Percentiles rank a stretch among this genome's conserved stretches.
Evolutionary conservation across 2,113 vertebrate genomes (phyloP).

Genomic region (Coturnix japonica): DNA sequence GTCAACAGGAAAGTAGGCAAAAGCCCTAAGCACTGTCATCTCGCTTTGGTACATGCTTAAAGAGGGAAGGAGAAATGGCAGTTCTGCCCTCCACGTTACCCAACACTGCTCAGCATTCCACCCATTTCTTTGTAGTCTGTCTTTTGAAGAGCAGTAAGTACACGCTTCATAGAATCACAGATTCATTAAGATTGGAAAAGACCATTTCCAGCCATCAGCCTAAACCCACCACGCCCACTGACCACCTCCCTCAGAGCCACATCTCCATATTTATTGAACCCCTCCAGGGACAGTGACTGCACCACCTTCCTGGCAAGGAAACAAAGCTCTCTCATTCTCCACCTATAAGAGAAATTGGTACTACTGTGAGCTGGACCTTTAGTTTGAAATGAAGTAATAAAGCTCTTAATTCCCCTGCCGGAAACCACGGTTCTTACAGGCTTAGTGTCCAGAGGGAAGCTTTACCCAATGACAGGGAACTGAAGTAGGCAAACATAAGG

Average conservation of each 20-base stretch:
- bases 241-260: too few relatives aligned
- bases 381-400: fast-evolving
- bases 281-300: too few relatives aligned
- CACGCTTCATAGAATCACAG: background rate
- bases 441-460: too few relatives aligned
- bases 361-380: fast-evolving
- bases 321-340: background rate
- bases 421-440: background rate
- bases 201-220: too few relatives aligned
- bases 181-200: too few relatives aligned
- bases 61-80: background rate
- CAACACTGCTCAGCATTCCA: background rate
- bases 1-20: background rate
- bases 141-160: background rate
- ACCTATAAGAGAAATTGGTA: fast-evolving
- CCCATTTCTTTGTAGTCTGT: too few relatives aligned
- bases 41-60: background rate
- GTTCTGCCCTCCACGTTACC: fast-evolving
- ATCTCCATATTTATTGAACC: too few relatives aligned
- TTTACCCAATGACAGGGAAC: background rate
- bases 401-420: background rate
- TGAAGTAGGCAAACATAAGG: background rate
- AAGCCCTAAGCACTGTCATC: background rate
- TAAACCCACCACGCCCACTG: too few relatives aligned
- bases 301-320: too few relatives aligned